These are phyloP conservation scores for Natator depressus DNA, from an alignment of 2,113 vertebrate species.

Conservation along the genomic window DNA sequence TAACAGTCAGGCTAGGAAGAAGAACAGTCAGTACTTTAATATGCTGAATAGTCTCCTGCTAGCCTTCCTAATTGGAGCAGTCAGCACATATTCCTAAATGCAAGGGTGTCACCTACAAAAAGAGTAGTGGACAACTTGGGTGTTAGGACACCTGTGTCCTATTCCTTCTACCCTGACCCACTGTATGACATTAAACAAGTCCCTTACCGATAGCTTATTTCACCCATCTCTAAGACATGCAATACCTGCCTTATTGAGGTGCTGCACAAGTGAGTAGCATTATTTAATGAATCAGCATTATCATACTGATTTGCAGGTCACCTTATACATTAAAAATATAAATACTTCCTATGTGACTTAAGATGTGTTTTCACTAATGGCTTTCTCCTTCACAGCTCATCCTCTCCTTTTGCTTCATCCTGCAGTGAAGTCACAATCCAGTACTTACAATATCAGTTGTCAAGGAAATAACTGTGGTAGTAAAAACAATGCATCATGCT, in stretches of 20 bases:
- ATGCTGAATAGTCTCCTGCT: background rate
- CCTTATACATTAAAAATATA: background rate
- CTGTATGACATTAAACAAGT: background rate
- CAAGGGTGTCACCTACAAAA: background rate
- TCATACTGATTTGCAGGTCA: background rate
- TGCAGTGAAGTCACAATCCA: slow-evolving; percentile 59
- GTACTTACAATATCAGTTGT: slow-evolving; percentile 22
- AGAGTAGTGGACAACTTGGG: background rate
- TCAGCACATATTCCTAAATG: background rate
- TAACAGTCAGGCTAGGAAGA: background rate
- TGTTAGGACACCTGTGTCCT: background rate
- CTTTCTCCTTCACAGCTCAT: background rate
- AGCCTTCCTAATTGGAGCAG: background rate
- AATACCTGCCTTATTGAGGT: background rate
- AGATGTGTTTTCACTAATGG: background rate
- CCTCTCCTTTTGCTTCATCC: background rate
- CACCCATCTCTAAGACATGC: background rate
- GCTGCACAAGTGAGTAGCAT: background rate
- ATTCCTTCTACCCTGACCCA: background rate
- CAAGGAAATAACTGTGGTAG: slow-evolving; percentile 2
- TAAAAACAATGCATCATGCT: background rate
- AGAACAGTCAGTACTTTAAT: background rate
- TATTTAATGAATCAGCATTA: background rate
- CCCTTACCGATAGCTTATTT: background rate
- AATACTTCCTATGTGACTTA: background rate